Evolutionary conservation across 1,140 invertebrate genomes (phyloP), one percentile per base, ranked within the genome.

Genomic region (Ceratina japonica): DNA sequence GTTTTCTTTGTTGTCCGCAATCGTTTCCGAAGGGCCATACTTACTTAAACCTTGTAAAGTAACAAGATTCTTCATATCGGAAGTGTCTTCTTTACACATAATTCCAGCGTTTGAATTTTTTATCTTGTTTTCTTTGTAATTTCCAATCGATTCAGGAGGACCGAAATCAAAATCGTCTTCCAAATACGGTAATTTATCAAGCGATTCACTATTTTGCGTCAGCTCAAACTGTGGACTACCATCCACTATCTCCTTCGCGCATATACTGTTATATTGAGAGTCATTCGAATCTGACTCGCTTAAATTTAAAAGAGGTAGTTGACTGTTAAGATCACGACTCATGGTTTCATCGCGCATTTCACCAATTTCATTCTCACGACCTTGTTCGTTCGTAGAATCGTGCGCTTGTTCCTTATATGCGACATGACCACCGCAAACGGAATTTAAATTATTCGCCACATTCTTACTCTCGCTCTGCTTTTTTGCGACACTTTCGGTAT

Each of bases 141-240:
- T n/a, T n/a, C n/a, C n/a, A n/a, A n/a, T n/a, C n/a, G n/a, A n/a
- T n/a, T n/a, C n/a, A n/a, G n/a, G n/a, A n/a, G n/a, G n/a, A n/a
- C n/a, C n/a, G n/a, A n/a, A 73, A 64, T 86, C 61, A 78, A 92
- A 91, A 88, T 90, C 91, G 66, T 91, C 87, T 15, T 91, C 91
- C 16, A 92, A 78, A 85, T 81, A n/a, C 64, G 91, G 91, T 51
- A 92, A 78, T 76, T 91, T 89, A 75, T 87, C 91, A 15, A 90
- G 52, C 2, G 78, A 86, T 85, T 90, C 88, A 74, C 1, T 15
- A 5, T 31, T 2, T n/a, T 22, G 62, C 2, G 37, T 51, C 27
- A 73, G 15, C 49, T 79, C 61, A 15, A 79, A 66, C 10, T 51
- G 77, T 13, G 70, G 62, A 16, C 24, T 74, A 59, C 74, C 71